A percentile compares a stretch with the other conserved stretches of the same genome.
Evolutionary conservation across 2,888 invertebrate genomes (phyloP).

Genomic region (Cancer borealis): DNA sequence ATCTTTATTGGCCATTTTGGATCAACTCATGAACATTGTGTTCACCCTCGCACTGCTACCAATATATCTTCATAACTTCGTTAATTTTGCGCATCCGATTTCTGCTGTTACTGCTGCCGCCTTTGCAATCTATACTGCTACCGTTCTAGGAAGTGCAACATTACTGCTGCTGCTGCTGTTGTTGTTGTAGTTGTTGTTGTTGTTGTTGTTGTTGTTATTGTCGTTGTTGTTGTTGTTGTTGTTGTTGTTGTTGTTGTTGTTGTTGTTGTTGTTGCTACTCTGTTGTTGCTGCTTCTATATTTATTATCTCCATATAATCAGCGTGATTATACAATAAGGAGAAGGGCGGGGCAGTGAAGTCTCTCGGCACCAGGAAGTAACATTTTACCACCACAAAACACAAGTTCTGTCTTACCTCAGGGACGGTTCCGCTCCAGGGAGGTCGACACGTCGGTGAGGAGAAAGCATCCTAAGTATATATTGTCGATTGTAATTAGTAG

Average conservation of each 20-base stretch:
- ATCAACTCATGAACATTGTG: neutral
- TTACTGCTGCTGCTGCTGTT: no score
- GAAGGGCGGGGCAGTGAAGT: neutral
- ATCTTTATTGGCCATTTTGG: constrained; percentile 28
- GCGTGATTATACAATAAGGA: neutral
- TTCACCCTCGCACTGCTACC: neutral
- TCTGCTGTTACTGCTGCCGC: neutral
- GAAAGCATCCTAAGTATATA: constrained; percentile 1
- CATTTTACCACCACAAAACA: neutral
- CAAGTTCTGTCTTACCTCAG: neutral
- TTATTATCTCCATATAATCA: neutral
- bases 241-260: neutral
- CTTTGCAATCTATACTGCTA: neutral
- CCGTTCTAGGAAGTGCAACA: neutral
- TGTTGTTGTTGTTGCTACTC: neutral
- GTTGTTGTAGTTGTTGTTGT: no score
- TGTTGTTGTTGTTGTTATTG: no score
- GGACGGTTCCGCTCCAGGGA: neutral
- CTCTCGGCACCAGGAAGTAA: neutral
- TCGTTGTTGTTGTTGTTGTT: no score
- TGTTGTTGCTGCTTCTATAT: no score
- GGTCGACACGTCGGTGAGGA: neutral
- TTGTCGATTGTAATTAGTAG: neutral
- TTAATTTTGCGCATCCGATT: neutral
- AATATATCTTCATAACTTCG: neutral